Evolutionary conservation across 2,797 vertebrate genomes (phyloP).

Genomic region (Spinus pinus): DNA sequence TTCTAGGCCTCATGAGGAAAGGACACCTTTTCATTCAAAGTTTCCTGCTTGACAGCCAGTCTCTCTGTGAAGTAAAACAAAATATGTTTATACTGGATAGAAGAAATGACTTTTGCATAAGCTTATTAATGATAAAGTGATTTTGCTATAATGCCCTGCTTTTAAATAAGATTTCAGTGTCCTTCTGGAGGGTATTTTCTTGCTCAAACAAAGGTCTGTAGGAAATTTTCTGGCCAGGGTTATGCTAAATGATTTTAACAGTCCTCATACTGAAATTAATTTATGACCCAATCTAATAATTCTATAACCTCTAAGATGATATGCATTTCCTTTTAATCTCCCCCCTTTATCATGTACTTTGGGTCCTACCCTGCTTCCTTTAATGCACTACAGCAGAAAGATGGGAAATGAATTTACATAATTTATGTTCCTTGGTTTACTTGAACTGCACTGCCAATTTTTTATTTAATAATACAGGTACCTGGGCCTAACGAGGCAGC

Average conservation of each 20-base stretch:
- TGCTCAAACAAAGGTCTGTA: not conserved
- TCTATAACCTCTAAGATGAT: not conserved
- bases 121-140: not conserved
- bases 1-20: not conserved
- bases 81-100: not conserved
- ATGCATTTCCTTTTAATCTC: not conserved
- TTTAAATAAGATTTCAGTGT: not conserved
- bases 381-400: not conserved
- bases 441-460: conserved; percentile 43
- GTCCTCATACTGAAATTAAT: conserved; percentile 1
- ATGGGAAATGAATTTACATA: not conserved
- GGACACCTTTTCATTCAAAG: not conserved
- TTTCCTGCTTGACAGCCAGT: not conserved
- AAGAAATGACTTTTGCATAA: not conserved
- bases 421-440: conserved; percentile 25
- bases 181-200: not conserved
- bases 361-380: not conserved
- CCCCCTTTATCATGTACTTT: not conserved
- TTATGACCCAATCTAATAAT: not conserved
- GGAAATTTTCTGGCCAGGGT: not conserved
- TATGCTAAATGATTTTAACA: not conserved
- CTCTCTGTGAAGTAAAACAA: not conserved
- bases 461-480: conserved; percentile 49
- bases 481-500: conserved; percentile 34
- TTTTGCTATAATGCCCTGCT: not conserved